Evolutionary conservation across 2,113 vertebrate species (phyloP).

Genomic region (Thymallus thymallus): DNA sequence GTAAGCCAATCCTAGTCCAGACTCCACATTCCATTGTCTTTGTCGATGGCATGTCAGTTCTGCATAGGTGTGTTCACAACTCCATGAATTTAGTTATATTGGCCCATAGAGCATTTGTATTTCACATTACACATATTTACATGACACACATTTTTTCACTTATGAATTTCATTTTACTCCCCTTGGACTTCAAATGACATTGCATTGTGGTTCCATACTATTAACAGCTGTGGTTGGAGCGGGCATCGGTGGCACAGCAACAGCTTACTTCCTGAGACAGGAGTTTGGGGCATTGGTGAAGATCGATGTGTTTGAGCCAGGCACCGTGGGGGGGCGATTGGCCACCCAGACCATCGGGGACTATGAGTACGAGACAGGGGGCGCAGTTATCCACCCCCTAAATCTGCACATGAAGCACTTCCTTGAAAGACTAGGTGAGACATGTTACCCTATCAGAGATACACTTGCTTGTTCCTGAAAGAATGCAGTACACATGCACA

Average conservation of each 20-base stretch:
- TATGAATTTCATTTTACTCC: not conserved
- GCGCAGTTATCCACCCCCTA: constrained; percentile 83
- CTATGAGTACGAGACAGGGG: constrained; percentile 82
- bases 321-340: constrained; percentile 80
- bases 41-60: not conserved
- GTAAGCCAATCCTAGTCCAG: constrained; percentile 36
- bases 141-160: no score
- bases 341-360: constrained; percentile 77
- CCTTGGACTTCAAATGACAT: not conserved
- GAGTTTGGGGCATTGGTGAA: constrained; percentile 81
- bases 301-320: constrained; percentile 85
- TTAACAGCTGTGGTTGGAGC: constrained; percentile 84
- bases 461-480: not conserved
- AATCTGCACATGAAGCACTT: constrained; percentile 96
- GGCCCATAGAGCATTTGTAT: no score
- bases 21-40: not conserved
- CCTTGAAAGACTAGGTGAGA: constrained; percentile 67
- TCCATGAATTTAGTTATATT: no score
- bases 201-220: not conserved
- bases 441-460: not conserved
- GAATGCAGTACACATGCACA: not conserved
- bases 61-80: no score
- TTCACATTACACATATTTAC: no score
- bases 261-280: constrained; percentile 85
- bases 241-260: constrained; percentile 85